Evolutionary conservation across 1,140 invertebrate genomes (phyloP).

Genomic region (Dendrolimus kikuchii): DNA sequence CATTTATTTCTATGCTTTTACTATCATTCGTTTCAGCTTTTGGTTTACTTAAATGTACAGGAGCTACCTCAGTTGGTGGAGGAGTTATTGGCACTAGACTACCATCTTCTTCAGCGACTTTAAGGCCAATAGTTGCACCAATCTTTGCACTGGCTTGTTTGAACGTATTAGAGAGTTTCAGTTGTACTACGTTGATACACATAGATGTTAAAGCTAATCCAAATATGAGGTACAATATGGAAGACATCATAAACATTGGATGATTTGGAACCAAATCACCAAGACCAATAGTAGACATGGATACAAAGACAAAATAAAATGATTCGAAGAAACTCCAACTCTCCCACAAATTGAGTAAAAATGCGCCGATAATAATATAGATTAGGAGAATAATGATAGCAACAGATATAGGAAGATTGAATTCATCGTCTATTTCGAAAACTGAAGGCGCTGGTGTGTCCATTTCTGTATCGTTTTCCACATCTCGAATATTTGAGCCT

Average conservation of each 20-base stretch:
- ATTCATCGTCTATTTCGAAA: conserved; percentile 91
- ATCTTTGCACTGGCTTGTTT: conserved; percentile 88
- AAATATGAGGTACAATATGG: conserved; percentile 94
- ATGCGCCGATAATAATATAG: conserved; percentile 90
- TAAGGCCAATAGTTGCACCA: conserved; percentile 87
- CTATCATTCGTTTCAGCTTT: conserved; percentile 29
- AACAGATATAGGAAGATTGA: conserved; percentile 91
- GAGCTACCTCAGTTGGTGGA: conserved; percentile 53
- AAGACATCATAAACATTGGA: conserved; percentile 93
- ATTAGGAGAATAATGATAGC: conserved; percentile 85
- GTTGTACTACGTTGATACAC: conserved; percentile 97
- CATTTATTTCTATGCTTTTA: conserved; percentile 36
- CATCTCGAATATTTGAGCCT: conserved; percentile 27
- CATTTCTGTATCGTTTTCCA: conserved; percentile 67
- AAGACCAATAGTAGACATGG: conserved; percentile 94
- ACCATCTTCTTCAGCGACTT: conserved; percentile 79
- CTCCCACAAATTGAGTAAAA: conserved; percentile 85
- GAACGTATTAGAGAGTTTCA: conserved; percentile 87
- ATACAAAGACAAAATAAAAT: conserved; percentile 96
- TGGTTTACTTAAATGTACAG: conserved; percentile 43
- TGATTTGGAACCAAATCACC: conserved; percentile 92
- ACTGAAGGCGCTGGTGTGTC: conserved; percentile 81
- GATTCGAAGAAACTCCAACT: conserved; percentile 89
- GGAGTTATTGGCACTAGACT: conserved; percentile 60
- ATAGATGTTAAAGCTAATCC: conserved; percentile 95